Conservation (phyloP, 2,888 invertebrate species). For the Drosophila tripunctata region DNA sequence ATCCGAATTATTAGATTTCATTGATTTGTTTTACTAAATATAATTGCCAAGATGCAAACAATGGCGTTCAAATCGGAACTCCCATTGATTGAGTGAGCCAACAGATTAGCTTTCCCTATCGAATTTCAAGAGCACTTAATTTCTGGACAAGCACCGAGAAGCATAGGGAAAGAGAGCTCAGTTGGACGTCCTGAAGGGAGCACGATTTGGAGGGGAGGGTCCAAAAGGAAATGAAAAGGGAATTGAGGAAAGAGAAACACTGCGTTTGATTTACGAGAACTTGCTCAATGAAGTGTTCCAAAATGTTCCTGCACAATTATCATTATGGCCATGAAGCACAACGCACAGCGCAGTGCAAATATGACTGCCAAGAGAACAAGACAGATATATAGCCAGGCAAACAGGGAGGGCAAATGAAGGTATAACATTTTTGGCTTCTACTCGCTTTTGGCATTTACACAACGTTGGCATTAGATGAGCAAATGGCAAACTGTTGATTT, state of each 20-base stretch:
- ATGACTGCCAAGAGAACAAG: conserved; percentile 18
- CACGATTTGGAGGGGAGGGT: conserved; percentile 4
- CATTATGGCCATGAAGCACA: conserved; percentile 38
- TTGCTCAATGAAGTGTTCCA: conserved; percentile 53
- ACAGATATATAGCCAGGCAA: background rate
- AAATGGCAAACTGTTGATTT: conserved; percentile 75
- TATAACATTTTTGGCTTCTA: conserved; percentile 12
- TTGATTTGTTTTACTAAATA: conserved; percentile 64
- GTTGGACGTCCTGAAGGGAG: conserved; percentile 29
- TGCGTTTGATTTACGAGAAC: conserved; percentile 60
- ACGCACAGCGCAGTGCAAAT: conserved; percentile 26
- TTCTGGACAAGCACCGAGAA: conserved; percentile 3
- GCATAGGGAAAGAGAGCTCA: background rate
- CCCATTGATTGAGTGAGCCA: conserved; percentile 41
- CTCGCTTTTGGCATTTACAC: conserved; percentile 48
- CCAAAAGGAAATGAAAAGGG: background rate
- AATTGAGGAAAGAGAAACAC: conserved; percentile 5
- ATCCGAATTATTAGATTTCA: conserved; percentile 46
- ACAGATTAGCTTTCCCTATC: conserved; percentile 67
- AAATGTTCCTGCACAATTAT: conserved; percentile 56
- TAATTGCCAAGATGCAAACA: conserved; percentile 60
- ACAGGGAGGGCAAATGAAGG: background rate
- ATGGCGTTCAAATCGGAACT: conserved; percentile 19
- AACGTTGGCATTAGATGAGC: conserved; percentile 20
- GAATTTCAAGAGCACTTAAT: conserved; percentile 68